phyloP scores from a whole-genome alignment of 2,888 invertebrate species.

The Nomada ruficornis region DNA sequence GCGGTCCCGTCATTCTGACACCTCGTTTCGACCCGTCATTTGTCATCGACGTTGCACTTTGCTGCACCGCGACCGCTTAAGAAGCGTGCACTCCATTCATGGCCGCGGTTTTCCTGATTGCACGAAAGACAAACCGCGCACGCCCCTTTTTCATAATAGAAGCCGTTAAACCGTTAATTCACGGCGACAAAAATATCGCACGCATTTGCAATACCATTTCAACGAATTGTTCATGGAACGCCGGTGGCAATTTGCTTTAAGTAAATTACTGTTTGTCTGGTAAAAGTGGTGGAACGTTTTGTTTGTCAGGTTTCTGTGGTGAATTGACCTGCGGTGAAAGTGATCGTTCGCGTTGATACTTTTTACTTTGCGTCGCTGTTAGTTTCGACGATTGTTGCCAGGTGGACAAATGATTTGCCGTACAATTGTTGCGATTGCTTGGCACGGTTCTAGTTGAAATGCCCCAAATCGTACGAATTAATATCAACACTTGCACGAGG shows the following conservation, averaged over 20 bases:
- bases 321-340: slow-evolving; percentile 32
- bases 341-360: slow-evolving; percentile 8
- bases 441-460: no score
- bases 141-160: neutral
- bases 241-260: neutral
- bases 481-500: no score
- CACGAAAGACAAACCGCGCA: slow-evolving; percentile 35
- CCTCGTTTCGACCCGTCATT: slow-evolving; percentile 82
- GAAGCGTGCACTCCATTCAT: slow-evolving; percentile 58
- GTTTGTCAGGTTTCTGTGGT: slow-evolving; percentile 14
- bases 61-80: slow-evolving; percentile 64
- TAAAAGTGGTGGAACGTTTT: slow-evolving; percentile 22
- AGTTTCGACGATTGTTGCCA: neutral
- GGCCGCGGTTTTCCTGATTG: slow-evolving; percentile 63
- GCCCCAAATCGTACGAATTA: no score
- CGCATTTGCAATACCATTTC: neutral
- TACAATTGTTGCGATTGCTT: no score
- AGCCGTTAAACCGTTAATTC: neutral
- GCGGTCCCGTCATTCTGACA: slow-evolving; percentile 82
- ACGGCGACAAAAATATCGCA: neutral
- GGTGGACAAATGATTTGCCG: neutral
- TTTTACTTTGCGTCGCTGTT: slow-evolving; percentile 4
- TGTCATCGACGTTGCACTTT: slow-evolving; percentile 77
- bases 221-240: neutral
- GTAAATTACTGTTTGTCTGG: neutral